A percentile compares a stretch with the other conserved stretches of the same genome.
Conservation (phyloP, 2,797 vertebrate genomes). For the Gymnoscopelus braueri region DNA sequence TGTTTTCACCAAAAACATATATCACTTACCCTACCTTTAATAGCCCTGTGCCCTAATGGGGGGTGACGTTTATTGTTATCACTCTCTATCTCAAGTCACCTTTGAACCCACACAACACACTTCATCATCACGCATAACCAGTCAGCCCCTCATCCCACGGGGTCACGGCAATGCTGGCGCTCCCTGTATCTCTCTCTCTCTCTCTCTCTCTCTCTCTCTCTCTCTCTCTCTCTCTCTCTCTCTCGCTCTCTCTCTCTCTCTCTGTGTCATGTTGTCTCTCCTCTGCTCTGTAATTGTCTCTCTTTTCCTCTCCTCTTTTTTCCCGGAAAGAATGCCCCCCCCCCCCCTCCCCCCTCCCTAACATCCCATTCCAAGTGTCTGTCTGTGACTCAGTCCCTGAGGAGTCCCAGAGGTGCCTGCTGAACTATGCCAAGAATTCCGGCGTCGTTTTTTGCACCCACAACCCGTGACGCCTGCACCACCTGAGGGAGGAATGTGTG, state of each 20-base stretch:
- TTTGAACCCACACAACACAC: constrained; percentile 71
- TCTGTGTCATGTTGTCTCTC: constrained; percentile 74
- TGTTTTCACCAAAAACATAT: too few species aligned
- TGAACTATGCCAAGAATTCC: constrained; percentile 76
- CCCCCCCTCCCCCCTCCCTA: constrained; percentile 67
- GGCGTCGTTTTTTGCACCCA: constrained; percentile 52
- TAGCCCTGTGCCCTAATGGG: too few species aligned
- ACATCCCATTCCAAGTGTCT: constrained; percentile 64
- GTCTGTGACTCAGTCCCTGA: constrained; percentile 70
- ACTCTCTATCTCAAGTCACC: constrained; percentile 61
- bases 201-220: constrained; percentile 14
- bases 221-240: constrained; percentile 23
- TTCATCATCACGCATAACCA: constrained; percentile 64
- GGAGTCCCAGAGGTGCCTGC: constrained; percentile 64
- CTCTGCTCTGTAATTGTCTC: constrained; percentile 81
- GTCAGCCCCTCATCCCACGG: constrained; percentile 70
- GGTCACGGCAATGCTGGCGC: constrained; percentile 77
- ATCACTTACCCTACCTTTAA: too few species aligned
- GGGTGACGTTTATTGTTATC: too few species aligned
- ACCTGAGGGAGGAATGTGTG: constrained; percentile 64
- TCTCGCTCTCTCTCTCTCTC: constrained; percentile 29
- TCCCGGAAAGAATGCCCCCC: constrained; percentile 78
- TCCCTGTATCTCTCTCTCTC: constrained; percentile 39
- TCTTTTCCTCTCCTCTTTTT: constrained; percentile 63
- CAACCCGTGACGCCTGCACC: constrained; percentile 63